These are phyloP conservation scores for Conchocele bisecta DNA, from an alignment of 2,888 invertebrate genomes.

Conservation along the genomic window DNA sequence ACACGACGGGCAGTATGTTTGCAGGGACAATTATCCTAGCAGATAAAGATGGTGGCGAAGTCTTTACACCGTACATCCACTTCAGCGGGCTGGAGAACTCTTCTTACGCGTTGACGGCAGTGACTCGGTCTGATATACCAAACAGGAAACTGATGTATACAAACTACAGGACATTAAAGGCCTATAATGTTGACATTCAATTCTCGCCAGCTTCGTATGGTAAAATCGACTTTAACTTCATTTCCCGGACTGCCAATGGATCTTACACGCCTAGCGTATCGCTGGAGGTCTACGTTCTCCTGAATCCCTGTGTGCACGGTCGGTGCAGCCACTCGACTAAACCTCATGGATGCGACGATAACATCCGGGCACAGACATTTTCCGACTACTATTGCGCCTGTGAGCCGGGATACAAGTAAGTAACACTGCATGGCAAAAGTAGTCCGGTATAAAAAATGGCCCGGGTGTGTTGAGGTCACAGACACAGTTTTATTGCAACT, in stretches of 20 bases:
- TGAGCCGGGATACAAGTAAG: slow-evolving; percentile 34
- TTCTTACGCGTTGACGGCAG: slow-evolving; percentile 2
- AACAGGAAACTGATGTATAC: slow-evolving; percentile 8
- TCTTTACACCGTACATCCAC: too few relatives aligned
- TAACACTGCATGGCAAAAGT: too few relatives aligned
- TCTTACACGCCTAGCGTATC: slow-evolving; percentile 39
- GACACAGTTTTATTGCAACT: too few relatives aligned
- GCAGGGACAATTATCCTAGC: slow-evolving; percentile 41
- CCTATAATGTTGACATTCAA: slow-evolving; percentile 24
- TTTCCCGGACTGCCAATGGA: slow-evolving; percentile 22
- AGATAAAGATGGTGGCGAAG: slow-evolving; percentile 42
- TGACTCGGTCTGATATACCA: background rate
- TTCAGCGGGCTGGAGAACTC: slow-evolving; percentile 38
- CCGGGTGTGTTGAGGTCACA: too few relatives aligned
- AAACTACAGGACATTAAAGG: slow-evolving; percentile 27
- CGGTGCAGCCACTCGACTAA: slow-evolving; percentile 16
- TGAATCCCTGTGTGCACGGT: slow-evolving; percentile 53
- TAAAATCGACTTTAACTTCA: slow-evolving; percentile 46
- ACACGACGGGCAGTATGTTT: slow-evolving; percentile 10
- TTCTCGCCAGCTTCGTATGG: slow-evolving; percentile 31
- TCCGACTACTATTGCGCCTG: slow-evolving; percentile 39
- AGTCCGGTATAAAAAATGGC: too few relatives aligned
- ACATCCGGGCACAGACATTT: slow-evolving; percentile 36
- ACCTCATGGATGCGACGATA: slow-evolving; percentile 23
- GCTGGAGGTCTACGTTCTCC: slow-evolving; percentile 23